A percentile compares a stretch with the other conserved stretches of the same genome.
Conservation (phyloP, 2,888 invertebrate genomes). For the Chrysolina haemoptera region DNA sequence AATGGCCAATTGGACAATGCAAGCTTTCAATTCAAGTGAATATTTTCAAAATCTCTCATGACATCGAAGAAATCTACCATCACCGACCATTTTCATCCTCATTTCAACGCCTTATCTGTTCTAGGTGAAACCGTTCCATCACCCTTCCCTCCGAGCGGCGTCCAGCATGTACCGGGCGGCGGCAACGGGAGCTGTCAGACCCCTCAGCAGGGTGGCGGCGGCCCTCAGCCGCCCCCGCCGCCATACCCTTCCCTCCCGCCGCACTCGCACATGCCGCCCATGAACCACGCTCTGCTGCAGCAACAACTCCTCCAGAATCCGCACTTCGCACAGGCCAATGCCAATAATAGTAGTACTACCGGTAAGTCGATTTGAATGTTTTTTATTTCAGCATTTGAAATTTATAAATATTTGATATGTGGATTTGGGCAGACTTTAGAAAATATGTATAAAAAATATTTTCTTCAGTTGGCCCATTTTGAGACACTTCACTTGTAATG, state of each 20-base stretch:
- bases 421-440: no score
- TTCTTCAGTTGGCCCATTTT: no score
- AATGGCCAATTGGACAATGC: no score
- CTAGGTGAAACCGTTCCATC: slow-evolving; percentile 69
- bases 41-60: no score
- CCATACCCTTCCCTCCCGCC: slow-evolving; percentile 67
- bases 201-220: slow-evolving; percentile 32
- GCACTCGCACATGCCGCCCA: slow-evolving; percentile 55
- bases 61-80: no score
- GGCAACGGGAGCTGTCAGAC: slow-evolving; percentile 52
- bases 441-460: no score
- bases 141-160: slow-evolving; percentile 65
- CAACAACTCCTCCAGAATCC: slow-evolving; percentile 75
- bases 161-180: slow-evolving; percentile 42
- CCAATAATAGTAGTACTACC: slow-evolving; percentile 71
- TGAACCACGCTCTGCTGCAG: slow-evolving; percentile 68
- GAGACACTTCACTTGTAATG: no score
- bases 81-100: no score
- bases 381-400: no score
- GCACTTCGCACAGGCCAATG: slow-evolving; percentile 67
- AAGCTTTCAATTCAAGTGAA: no score
- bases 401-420: no score
- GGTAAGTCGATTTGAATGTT: slow-evolving; percentile 68
- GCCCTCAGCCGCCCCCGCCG: slow-evolving; percentile 63
- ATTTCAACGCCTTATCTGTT: background rate